Evolutionary conservation across 2,113 vertebrate species (phyloP).

Genomic region (Tachysurus fulvidraco): DNA sequence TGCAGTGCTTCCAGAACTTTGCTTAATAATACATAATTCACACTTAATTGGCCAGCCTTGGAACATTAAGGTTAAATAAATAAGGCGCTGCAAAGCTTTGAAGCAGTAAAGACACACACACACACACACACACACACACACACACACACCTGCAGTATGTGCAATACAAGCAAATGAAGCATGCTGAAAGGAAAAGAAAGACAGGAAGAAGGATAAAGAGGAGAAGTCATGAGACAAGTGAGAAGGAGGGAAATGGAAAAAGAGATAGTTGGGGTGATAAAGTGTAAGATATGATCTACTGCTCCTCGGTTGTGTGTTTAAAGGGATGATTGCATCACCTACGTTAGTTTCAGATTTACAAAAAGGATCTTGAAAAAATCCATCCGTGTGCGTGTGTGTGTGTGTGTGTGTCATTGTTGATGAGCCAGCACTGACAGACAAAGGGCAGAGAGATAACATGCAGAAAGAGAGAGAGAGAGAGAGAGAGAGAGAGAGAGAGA

Average conservation of each 20-base stretch:
- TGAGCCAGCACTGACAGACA: background rate
- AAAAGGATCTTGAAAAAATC: background rate
- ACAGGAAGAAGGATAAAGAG: background rate
- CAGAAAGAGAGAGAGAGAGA: background rate
- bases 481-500: slow-evolving; percentile 20
- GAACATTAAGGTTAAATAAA: slow-evolving; percentile 13
- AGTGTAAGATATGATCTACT: background rate
- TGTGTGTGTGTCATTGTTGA: background rate
- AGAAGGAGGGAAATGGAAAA: background rate
- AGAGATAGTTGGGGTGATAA: slow-evolving; percentile 13
- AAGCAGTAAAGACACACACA: background rate
- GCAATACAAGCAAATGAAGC: background rate
- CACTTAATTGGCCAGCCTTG: background rate
- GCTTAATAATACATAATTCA: slow-evolving; percentile 21
- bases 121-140: background rate
- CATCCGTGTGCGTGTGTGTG: background rate
- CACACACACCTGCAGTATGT: background rate
- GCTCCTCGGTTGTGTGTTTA: background rate
- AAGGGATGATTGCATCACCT: background rate
- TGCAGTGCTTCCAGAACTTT: background rate
- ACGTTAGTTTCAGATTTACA: background rate
- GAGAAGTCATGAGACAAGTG: background rate
- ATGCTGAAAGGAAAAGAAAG: background rate
- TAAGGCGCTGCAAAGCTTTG: background rate
- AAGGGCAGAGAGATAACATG: background rate